These are phyloP conservation scores for Vollenhovia emeryi DNA, from an alignment of 1,140 invertebrate genomes.

Conservation along the genomic window DNA sequence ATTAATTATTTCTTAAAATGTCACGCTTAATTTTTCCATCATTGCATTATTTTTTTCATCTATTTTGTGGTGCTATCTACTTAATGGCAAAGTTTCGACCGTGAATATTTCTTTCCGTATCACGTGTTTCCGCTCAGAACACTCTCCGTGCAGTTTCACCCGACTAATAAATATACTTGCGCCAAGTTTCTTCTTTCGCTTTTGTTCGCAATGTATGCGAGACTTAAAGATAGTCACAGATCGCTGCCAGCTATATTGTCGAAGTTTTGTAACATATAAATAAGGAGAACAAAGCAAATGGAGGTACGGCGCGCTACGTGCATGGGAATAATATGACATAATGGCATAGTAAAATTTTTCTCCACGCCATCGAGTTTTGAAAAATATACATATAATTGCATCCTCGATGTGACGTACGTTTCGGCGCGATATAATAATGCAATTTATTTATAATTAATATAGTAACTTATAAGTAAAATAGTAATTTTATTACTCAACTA, in stretches of 20 bases:
- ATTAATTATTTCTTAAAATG: not conserved
- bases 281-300: constrained; percentile 19
- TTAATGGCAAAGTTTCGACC: constrained; percentile 43
- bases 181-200: constrained; percentile 42
- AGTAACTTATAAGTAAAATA: not conserved
- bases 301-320: not conserved
- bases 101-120: constrained; percentile 42
- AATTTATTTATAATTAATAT: not conserved
- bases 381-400: too few relatives aligned
- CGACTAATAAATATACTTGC: constrained; percentile 58
- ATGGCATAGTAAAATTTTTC: constrained; percentile 21
- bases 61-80: not conserved
- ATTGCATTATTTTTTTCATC: not conserved
- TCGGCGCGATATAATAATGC: not conserved
- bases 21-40: not conserved
- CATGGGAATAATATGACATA: constrained; percentile 13
- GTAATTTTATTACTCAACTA: not conserved
- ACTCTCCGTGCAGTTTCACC: constrained; percentile 31
- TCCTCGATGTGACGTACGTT: not conserved
- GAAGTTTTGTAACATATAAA: constrained; percentile 54
- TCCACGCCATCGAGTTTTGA: not conserved
- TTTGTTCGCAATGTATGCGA: constrained; percentile 42
- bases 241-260: constrained; percentile 46
- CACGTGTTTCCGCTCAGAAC: constrained; percentile 10
- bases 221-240: constrained; percentile 52